A percentile compares a stretch with the other conserved stretches of the same genome.
phyloP scores from a whole-genome alignment of 2,797 vertebrate genomes.

The Nyctibius grandis region DNA sequence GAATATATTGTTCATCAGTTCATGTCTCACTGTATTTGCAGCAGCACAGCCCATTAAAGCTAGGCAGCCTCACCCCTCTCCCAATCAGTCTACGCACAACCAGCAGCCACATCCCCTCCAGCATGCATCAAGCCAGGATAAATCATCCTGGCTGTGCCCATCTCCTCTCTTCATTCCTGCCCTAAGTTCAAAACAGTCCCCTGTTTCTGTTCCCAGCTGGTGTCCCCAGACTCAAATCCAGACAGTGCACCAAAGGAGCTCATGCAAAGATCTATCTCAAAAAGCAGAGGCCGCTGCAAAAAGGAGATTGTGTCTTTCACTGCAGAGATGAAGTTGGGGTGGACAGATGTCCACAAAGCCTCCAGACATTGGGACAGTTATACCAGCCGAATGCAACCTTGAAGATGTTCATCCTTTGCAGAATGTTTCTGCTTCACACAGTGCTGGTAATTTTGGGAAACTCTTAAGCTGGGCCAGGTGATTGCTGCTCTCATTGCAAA shows the following conservation, averaged over 20 bases:
- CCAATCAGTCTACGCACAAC: background rate
- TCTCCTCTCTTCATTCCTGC: background rate
- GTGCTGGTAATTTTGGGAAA: background rate
- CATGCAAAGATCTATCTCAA: background rate
- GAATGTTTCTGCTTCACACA: background rate
- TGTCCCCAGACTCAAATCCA: background rate
- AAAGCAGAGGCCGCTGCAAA: background rate
- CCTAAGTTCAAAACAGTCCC: background rate
- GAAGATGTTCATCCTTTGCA: background rate
- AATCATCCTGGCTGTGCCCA: background rate
- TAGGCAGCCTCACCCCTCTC: background rate
- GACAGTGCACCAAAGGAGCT: background rate
- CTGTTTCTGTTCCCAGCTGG: background rate
- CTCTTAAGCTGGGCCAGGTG: background rate
- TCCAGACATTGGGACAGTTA: background rate
- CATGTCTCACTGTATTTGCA: conserved; percentile 36
- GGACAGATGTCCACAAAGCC: background rate
- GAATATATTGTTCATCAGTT: conserved; percentile 45
- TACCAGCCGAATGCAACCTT: background rate
- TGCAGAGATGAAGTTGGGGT: background rate
- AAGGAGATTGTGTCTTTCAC: background rate
- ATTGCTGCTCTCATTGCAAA: conserved; percentile 1
- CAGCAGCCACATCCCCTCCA: background rate
- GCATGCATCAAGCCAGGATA: background rate
- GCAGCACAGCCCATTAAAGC: background rate